Conservation (phyloP, 2,888 invertebrate genomes). For the Busseola fusca region DNA sequence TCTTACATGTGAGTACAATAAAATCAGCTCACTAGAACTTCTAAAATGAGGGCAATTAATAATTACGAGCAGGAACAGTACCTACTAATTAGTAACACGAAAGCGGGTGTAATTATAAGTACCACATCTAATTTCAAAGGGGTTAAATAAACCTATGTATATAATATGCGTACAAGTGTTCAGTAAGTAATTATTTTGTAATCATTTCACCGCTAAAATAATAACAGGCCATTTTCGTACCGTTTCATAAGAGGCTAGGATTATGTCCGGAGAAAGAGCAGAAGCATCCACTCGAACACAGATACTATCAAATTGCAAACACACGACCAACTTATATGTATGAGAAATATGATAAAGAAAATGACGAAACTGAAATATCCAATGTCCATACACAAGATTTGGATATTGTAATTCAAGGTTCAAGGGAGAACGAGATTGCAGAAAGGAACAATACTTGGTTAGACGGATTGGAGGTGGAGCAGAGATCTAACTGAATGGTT, state of each 20-base stretch:
- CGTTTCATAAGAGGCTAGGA: constrained; percentile 19
- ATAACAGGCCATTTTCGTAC: constrained; percentile 1
- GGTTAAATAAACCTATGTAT: not conserved
- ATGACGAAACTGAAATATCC: not conserved
- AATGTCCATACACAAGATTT: too few relatives aligned
- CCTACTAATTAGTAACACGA: constrained; percentile 11
- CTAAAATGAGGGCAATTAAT: not conserved
- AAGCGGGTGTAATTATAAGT: constrained; percentile 1
- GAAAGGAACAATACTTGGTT: not conserved
- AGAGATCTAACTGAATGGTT: not conserved
- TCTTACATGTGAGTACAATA: not conserved
- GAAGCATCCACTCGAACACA: constrained; percentile 35
- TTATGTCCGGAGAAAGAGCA: constrained; percentile 43
- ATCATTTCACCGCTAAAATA: constrained; percentile 22
- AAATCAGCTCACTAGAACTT: not conserved
- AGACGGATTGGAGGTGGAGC: not conserved
- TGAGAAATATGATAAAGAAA: not conserved
- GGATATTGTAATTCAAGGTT: not conserved
- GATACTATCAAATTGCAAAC: constrained; percentile 9
- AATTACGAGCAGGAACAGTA: not conserved
- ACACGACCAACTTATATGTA: not conserved
- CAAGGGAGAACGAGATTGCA: not conserved
- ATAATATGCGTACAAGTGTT: not conserved
- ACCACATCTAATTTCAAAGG: constrained; percentile 15
- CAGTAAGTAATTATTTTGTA: constrained; percentile 7